A percentile compares a stretch with the other conserved stretches of the same genome.
phyloP scores from a whole-genome alignment of 2,113 vertebrate genomes.

The Lophochroa leadbeateri region DNA sequence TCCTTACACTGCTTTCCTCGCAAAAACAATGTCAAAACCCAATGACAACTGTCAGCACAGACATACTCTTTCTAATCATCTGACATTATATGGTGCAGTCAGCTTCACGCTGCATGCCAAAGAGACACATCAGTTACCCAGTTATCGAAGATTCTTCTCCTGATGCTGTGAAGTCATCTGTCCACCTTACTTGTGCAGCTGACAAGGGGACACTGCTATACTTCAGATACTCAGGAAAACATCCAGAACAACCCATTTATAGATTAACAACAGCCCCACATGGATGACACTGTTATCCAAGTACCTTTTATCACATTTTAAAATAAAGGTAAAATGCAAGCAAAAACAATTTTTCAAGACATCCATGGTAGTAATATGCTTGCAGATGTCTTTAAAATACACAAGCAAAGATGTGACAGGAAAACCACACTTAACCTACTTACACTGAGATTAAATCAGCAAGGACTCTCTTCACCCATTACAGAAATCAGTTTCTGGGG shows the following conservation, averaged over 20 bases:
- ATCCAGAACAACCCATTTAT: neutral
- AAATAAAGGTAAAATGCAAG: constrained; percentile 7
- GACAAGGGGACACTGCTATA: neutral
- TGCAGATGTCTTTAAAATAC: constrained; percentile 4
- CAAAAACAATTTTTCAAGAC: neutral
- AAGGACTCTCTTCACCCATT: neutral
- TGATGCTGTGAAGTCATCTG: neutral
- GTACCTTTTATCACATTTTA: neutral
- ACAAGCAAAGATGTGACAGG: constrained; percentile 34
- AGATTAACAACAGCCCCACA: neutral
- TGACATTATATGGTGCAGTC: neutral
- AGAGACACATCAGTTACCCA: neutral
- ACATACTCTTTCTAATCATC: neutral
- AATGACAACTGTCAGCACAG: neutral
- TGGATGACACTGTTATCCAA: neutral
- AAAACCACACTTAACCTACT: constrained; percentile 67
- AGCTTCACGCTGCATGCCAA: neutral
- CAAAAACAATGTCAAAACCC: neutral
- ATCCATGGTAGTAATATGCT: neutral
- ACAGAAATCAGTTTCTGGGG: neutral
- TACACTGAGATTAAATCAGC: constrained; percentile 40
- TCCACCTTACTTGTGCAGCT: neutral
- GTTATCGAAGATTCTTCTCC: neutral
- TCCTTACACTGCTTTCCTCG: neutral
- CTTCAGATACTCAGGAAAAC: neutral